phyloP scores from a whole-genome alignment of 2,888 invertebrate species.

The Hartigia nigra region DNA sequence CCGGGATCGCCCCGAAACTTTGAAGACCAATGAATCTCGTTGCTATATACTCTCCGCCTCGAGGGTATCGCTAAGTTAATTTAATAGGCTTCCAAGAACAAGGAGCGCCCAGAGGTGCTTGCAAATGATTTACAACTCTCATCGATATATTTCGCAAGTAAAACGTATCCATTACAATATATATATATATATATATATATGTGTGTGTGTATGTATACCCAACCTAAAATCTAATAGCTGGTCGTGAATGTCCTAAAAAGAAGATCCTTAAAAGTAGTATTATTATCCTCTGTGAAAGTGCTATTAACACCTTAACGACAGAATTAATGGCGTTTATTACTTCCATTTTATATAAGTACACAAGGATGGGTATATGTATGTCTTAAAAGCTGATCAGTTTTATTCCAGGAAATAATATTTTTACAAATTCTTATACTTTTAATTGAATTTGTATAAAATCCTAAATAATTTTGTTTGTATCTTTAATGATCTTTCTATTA shows the following conservation, averaged over 20 bases:
- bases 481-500: neutral
- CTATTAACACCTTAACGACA: neutral
- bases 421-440: neutral
- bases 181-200: too few relatives aligned
- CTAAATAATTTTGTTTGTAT: too few relatives aligned
- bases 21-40: conserved; percentile 13
- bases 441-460: neutral
- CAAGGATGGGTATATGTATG: neutral
- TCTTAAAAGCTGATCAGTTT: neutral
- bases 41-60: conserved; percentile 2
- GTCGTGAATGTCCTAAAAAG: neutral
- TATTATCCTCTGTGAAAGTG: neutral
- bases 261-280: neutral
- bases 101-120: conserved; percentile 2
- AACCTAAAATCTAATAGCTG: neutral
- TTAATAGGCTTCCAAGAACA: conserved; percentile 22
- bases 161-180: neutral
- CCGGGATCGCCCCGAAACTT: neutral
- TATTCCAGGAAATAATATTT: neutral
- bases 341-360: neutral
- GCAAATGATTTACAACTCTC: neutral
- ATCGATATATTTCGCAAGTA: neutral
- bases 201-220: neutral
- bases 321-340: neutral
- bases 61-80: conserved; percentile 26